These are phyloP conservation scores for Dorcus parallelipipedus DNA, from an alignment of 2,888 invertebrate species.

Conservation along the genomic window DNA sequence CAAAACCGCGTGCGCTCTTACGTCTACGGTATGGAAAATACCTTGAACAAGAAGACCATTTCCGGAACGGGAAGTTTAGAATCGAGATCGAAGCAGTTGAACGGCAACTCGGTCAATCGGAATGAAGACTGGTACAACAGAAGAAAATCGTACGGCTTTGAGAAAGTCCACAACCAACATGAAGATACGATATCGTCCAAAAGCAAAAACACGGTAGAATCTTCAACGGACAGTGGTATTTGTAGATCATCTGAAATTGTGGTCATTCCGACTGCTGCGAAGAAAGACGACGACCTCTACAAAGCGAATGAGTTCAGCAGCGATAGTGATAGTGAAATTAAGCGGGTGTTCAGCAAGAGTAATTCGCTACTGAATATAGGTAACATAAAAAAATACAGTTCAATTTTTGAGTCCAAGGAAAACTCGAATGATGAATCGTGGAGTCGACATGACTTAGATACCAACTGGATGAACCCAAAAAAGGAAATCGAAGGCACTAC, in stretches of 20 bases:
- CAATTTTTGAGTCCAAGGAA: conserved; percentile 29
- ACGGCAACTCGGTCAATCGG: conserved; percentile 35
- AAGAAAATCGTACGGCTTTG: conserved; percentile 76
- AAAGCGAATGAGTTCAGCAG: conserved; percentile 41
- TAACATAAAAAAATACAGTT: conserved; percentile 28
- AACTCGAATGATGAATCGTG: conserved; percentile 19
- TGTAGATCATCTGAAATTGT: conserved; percentile 70
- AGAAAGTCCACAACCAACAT: conserved; percentile 49
- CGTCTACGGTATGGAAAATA: conserved; percentile 49
- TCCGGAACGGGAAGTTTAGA: conserved; percentile 51
- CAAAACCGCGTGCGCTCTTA: conserved; percentile 46
- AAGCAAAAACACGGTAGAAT: conserved; percentile 53
- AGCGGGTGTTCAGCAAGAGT: background rate
- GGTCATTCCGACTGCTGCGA: conserved; percentile 41
- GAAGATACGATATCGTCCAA: conserved; percentile 39
- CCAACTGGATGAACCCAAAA: conserved; percentile 1
- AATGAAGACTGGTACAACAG: conserved; percentile 69
- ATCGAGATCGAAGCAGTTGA: conserved; percentile 46
- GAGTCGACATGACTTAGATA: background rate
- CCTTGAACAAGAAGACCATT: conserved; percentile 37
- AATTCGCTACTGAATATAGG: conserved; percentile 14
- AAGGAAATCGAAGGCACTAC: conserved; percentile 40
- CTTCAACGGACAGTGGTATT: conserved; percentile 76
- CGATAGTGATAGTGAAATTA: conserved; percentile 15
- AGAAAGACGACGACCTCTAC: conserved; percentile 30